A percentile compares a stretch with the other conserved stretches of the same genome.
These are phyloP conservation scores for Irena cyanogastra DNA, from an alignment of 2,113 vertebrate genomes.

Conservation along the genomic window DNA sequence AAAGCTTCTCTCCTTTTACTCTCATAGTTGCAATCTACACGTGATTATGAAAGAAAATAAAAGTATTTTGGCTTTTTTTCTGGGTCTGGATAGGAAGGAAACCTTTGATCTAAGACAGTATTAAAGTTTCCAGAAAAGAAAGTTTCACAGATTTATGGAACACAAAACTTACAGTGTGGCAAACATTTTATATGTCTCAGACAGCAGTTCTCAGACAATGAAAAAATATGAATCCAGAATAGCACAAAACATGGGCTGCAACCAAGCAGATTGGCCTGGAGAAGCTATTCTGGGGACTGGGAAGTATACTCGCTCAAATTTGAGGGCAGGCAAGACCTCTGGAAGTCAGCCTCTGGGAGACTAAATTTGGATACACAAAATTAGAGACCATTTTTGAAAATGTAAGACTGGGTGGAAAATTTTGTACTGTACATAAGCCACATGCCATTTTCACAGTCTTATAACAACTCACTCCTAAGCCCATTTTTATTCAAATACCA, in stretches of 20 bases:
- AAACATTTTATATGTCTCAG: neutral
- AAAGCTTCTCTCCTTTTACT: neutral
- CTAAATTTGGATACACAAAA: conserved; percentile 37
- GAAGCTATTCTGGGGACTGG: neutral
- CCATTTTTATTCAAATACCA: neutral
- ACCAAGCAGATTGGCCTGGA: fast-evolving
- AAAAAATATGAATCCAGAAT: neutral
- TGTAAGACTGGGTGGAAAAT: neutral
- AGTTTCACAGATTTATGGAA: neutral
- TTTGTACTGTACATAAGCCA: neutral
- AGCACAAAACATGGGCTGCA: neutral
- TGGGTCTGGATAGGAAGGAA: neutral
- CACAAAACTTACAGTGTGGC: neutral
- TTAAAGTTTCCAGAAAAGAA: neutral
- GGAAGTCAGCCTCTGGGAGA: neutral
- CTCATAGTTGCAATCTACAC: neutral
- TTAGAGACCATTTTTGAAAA: conserved; percentile 33
- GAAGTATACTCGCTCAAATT: neutral
- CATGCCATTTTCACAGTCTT: conserved; percentile 1
- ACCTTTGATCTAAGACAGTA: neutral
- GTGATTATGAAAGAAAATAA: neutral
- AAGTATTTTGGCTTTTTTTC: fast-evolving
- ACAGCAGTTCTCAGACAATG: neutral
- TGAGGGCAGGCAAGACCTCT: neutral
- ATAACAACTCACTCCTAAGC: neutral